Evolutionary conservation across 2,113 vertebrate genomes (phyloP), one percentile per base, ranked within the genome.

Genomic region (Dinomys branickii): DNA sequence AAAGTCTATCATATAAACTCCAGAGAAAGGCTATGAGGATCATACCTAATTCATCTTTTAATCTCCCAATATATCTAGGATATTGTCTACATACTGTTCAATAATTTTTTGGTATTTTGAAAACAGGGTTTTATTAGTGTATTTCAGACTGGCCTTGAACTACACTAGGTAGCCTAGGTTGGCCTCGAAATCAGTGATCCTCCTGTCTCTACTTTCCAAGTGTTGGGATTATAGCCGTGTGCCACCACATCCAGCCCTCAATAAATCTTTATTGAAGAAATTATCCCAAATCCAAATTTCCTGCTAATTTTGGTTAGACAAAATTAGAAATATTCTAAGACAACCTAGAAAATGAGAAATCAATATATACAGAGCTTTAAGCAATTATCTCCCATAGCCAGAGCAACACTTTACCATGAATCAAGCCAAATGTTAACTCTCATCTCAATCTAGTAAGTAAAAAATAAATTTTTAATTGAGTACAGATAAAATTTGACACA

Each of bases 251-350:
- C 14, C 44, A 30, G 44, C 16, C 75, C 28, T 50, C 44, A 88
- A 77, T 28, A 28, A 83, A 88, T 73, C 35, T 85, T 82, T 90
- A 38, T 33, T 67, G 33, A 73, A 59, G 63, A 88, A 90, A 38
- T 52, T 10, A 94, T 65, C 50, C 80, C 63, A 78, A 91, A 85
- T 28, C 19, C 92, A 50, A 87, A 86, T 54, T 71, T 52, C 78
- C 56, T 89, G 22, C 20, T 85, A 82, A 69, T 81, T 58, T 91
- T 58, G 58, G 44, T 85, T 85, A 59, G 26, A 14, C 7, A 54
- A 59, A 78, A 86, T 93, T 56, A 94, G 82, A 94, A 44, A 75
- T 65, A 95, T 4, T 75, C 26, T 11, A 35, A 91, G 54, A 19
- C 78, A 94, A 59, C 33, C 41, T 20, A 75, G 41, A 91, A 96